Evolutionary conservation across 1,140 invertebrate genomes (phyloP).

Genomic region (Liolophura sinensis): DNA sequence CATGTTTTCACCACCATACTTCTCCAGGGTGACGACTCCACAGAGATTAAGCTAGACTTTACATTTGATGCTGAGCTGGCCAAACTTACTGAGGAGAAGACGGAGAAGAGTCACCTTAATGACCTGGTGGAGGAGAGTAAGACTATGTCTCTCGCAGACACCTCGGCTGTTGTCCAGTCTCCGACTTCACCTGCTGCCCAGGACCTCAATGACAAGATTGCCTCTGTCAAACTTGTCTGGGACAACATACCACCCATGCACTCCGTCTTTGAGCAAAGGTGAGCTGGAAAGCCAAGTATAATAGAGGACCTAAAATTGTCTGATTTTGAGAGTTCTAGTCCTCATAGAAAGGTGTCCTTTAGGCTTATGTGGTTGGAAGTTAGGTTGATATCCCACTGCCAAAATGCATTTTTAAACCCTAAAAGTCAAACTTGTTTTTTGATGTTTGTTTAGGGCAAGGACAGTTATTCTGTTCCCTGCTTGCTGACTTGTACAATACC

Average conservation of each 20-base stretch:
- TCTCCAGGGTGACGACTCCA: slow-evolving; percentile 73
- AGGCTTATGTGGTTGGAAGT: too few species aligned
- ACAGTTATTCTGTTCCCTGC: too few species aligned
- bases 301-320: too few species aligned
- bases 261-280: slow-evolving; percentile 66
- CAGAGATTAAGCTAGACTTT: slow-evolving; percentile 90
- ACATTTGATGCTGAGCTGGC: slow-evolving; percentile 75
- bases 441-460: too few species aligned
- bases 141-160: slow-evolving; percentile 68
- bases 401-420: too few species aligned
- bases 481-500: too few species aligned
- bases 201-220: slow-evolving; percentile 91
- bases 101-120: slow-evolving; percentile 18
- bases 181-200: slow-evolving; percentile 76
- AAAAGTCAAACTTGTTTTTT: too few species aligned
- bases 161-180: slow-evolving; percentile 58
- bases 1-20: slow-evolving; percentile 40
- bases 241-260: slow-evolving; percentile 69
- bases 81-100: slow-evolving; percentile 73
- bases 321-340: too few species aligned
- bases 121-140: too few species aligned
- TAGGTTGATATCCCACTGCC: too few species aligned
- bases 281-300: slow-evolving; percentile 26
- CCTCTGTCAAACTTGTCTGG: slow-evolving; percentile 89
- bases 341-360: too few species aligned